Percentiles rank a stretch among this genome's conserved stretches.
Evolutionary conservation across 1,140 invertebrate genomes (phyloP).

Genomic region (Temnothorax longispinosus): DNA sequence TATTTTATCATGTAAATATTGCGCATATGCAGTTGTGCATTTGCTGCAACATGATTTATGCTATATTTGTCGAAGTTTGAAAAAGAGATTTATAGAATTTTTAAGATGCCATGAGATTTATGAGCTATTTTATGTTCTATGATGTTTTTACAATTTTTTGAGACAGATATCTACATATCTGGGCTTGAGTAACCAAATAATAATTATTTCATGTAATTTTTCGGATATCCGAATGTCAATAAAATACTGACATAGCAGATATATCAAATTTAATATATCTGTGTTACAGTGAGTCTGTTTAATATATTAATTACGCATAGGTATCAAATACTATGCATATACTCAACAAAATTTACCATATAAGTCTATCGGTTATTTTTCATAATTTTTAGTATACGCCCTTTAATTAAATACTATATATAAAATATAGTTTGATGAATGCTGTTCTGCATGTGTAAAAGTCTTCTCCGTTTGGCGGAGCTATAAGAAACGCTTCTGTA

Average conservation of each 20-base stretch:
- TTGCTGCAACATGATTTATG: slow-evolving; percentile 11
- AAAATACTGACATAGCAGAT: slow-evolving; percentile 28
- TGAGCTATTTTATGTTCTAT: slow-evolving; percentile 4
- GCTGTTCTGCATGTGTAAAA: background rate
- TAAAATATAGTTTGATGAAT: background rate
- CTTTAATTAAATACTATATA: background rate
- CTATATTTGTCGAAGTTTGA: background rate
- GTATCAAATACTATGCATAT: slow-evolving; percentile 7
- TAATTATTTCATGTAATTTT: slow-evolving; percentile 20
- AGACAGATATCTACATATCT: background rate
- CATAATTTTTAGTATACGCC: background rate
- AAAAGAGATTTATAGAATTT: background rate
- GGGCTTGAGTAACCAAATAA: background rate
- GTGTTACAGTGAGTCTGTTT: background rate
- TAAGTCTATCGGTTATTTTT: slow-evolving; percentile 14
- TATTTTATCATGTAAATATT: background rate
- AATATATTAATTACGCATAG: slow-evolving; percentile 28
- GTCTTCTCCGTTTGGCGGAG: background rate
- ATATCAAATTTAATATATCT: slow-evolving; percentile 35
- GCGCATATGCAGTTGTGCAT: slow-evolving; percentile 35
- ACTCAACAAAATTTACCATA: slow-evolving; percentile 33
- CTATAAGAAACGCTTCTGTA: background rate
- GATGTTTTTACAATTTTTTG: slow-evolving; percentile 1
- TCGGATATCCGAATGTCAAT: background rate
- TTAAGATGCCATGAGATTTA: background rate